These are phyloP conservation scores for Pseudopleuronectes americanus DNA, from an alignment of 2,797 vertebrate species.

Conservation along the genomic window DNA sequence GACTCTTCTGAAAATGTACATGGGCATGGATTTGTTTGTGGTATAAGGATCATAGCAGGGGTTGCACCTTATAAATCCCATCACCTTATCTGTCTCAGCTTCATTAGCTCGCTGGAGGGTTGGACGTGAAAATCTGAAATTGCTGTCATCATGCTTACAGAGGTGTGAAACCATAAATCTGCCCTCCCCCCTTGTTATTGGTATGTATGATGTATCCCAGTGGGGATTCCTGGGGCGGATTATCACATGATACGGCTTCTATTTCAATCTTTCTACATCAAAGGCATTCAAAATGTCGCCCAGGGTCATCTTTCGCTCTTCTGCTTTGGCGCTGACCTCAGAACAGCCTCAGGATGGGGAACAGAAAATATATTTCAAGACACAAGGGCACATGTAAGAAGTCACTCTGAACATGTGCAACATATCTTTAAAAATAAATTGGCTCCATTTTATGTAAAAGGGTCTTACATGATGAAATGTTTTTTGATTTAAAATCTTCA, in stretches of 20 bases:
- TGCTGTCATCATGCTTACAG: conserved; percentile 11
- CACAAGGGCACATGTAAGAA: not conserved
- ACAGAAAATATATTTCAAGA: conserved; percentile 12
- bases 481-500: not conserved
- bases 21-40: not conserved
- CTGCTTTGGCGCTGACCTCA: conserved; percentile 44
- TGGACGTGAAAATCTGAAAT: conserved; percentile 16
- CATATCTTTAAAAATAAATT: not conserved
- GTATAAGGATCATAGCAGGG: not conserved
- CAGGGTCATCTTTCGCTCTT: conserved; percentile 18
- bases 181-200: not conserved
- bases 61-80: not conserved
- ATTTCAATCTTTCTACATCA: conserved; percentile 55
- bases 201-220: conserved; percentile 26
- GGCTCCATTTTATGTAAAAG: not conserved
- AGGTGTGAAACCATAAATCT: conserved; percentile 49
- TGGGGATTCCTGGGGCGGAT: conserved; percentile 31
- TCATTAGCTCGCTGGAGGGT: conserved; percentile 23
- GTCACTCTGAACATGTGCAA: not conserved
- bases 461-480: not conserved
- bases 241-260: conserved; percentile 41
- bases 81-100: conserved; percentile 20
- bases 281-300: conserved; percentile 42
- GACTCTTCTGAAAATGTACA: no score
- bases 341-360: conserved; percentile 18